phyloP scores from a whole-genome alignment of 2,113 vertebrate species.

The Coregonus clupeaformis region DNA sequence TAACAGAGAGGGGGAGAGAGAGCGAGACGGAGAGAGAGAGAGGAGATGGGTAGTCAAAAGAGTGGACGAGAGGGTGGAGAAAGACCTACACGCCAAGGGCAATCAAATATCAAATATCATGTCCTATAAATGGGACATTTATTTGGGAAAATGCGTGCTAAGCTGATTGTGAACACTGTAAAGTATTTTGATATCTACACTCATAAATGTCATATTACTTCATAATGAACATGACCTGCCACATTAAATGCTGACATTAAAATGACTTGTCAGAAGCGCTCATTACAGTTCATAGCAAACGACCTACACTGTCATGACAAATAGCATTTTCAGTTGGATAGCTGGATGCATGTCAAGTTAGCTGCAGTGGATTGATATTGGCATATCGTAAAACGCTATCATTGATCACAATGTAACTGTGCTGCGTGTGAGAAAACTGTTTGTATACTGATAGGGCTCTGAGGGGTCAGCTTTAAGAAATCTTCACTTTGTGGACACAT shows the following conservation, averaged over 20 bases:
- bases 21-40: slow-evolving; percentile 15
- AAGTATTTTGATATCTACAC: slow-evolving; percentile 20
- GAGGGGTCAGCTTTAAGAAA: slow-evolving; percentile 43
- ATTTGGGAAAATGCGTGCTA: no score
- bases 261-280: slow-evolving; percentile 55
- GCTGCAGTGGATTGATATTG: slow-evolving; percentile 64
- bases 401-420: slow-evolving; percentile 52
- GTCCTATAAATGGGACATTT: no score
- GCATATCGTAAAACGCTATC: slow-evolving; percentile 55
- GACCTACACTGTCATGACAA: slow-evolving; percentile 38
- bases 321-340: slow-evolving; percentile 46
- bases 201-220: slow-evolving; percentile 41
- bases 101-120: background rate
- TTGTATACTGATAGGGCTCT: slow-evolving; percentile 43
- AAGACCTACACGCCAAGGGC: background rate
- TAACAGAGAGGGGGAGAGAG: slow-evolving; percentile 23
- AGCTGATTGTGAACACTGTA: no score
- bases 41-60: background rate
- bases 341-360: slow-evolving; percentile 56
- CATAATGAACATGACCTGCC: slow-evolving; percentile 24
- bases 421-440: slow-evolving; percentile 19
- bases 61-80: background rate
- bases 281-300: slow-evolving; percentile 54
- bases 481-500: slow-evolving; percentile 52
- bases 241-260: slow-evolving; percentile 44